Base-by-base conservation (phyloP, 2,113 vertebrate species). In the Ancistrus triradiatus region DNA sequence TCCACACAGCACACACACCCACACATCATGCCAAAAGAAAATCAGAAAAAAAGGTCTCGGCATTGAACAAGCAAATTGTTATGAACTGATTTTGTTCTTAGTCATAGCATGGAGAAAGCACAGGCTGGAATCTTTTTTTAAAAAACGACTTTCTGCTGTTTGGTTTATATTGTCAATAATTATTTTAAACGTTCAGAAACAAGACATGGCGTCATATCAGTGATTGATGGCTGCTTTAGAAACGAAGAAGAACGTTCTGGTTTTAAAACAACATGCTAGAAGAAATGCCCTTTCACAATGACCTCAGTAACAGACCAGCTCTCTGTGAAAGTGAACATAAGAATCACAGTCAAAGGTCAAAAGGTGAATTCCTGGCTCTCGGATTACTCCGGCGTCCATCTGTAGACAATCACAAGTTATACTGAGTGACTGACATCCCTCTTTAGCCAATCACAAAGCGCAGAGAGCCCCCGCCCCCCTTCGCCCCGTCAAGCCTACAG, bases 261-360 rank as follows among this genome's bases (percentile, higher is more conserved):
- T 31, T 31, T 31, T n/a, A n/a, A n/a, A n/a, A n/a, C n/a, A n/a
- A n/a, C n/a, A n/a, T n/a, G n/a, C n/a, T n/a, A n/a, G n/a, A n/a
- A n/a, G n/a, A n/a, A n/a, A n/a, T n/a, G n/a, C n/a, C n/a, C n/a
- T n/a, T n/a, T n/a, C n/a, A n/a, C n/a, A n/a, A n/a, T n/a, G n/a
- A n/a, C n/a, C n/a, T n/a, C n/a, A n/a, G n/a, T n/a, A 31, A 31
- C 27, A 31, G 27, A 7, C n/a, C 27, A 31, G 27, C 3, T 4
- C 27, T 7, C 3, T 31, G 27, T 42, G 13, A n/a, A 15, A n/a
- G 14, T 42, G n/a, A 3, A 42, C 70, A 59, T 81, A 60, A 69
- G 57, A 68, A 76, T 86, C 84, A 88, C 85, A 87, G 87, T 86
- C 85, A 80, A 74, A 84, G 84, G 87, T 87, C 84, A 83, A 72